phyloP scores from a whole-genome alignment of 2,797 vertebrate species.

The Microctenopoma stevenorrisi region DNA sequence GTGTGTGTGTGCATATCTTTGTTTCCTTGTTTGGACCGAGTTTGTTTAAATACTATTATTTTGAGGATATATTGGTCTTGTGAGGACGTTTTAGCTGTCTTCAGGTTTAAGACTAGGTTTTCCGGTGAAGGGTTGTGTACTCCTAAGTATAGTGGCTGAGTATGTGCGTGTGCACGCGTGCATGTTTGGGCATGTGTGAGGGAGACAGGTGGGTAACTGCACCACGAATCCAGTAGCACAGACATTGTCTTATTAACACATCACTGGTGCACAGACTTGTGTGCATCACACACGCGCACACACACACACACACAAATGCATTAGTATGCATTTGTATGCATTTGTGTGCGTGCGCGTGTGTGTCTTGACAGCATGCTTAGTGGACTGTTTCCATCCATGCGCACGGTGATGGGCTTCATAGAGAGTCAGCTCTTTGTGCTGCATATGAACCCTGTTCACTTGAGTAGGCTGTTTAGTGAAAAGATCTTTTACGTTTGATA shows the following conservation, averaged over 20 bases:
- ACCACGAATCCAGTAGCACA: constrained; percentile 39
- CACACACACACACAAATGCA: neutral
- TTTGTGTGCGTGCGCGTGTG: constrained; percentile 26
- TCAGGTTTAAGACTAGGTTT: too few species aligned
- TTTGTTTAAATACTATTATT: too few species aligned
- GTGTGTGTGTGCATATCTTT: constrained; percentile 10
- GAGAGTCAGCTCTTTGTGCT: constrained; percentile 53
- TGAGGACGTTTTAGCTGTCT: too few species aligned
- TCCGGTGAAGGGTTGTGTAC: neutral
- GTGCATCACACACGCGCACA: constrained; percentile 19
- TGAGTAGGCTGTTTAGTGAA: constrained; percentile 45
- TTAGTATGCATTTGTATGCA: neutral
- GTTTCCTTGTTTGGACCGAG: too few species aligned
- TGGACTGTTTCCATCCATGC: constrained; percentile 50
- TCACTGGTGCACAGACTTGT: constrained; percentile 30
- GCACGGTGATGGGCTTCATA: constrained; percentile 33
- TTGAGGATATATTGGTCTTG: too few species aligned
- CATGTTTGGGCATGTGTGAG: neutral
- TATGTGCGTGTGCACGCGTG: neutral
- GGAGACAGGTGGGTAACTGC: constrained; percentile 55
- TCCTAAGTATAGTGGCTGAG: neutral
- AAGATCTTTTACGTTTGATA: constrained; percentile 43
- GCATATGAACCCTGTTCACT: constrained; percentile 50
- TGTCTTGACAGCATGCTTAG: constrained; percentile 53
- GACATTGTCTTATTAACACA: constrained; percentile 51